These are phyloP conservation scores for Drosophila cardini DNA, from an alignment of 1,140 invertebrate species.

Conservation along the genomic window DNA sequence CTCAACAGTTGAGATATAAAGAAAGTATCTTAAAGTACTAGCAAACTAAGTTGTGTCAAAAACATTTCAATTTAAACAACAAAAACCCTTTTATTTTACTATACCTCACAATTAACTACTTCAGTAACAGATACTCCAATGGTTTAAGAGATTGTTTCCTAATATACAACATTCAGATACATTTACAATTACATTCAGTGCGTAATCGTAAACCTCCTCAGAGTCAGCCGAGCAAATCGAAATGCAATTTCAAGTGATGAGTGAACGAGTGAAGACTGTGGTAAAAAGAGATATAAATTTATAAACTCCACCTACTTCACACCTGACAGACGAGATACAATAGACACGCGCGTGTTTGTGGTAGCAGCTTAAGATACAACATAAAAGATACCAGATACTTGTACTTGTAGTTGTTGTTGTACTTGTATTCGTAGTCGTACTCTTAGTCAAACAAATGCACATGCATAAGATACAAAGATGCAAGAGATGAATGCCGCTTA, in stretches of 20 bases:
- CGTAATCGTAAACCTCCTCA: constrained; percentile 13
- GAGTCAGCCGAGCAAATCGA: constrained; percentile 35
- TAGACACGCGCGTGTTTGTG: constrained; percentile 17
- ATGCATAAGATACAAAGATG: constrained; percentile 34
- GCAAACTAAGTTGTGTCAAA: too few species aligned
- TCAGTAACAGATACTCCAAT: constrained; percentile 12
- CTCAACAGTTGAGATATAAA: neutral
- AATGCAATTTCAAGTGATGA: constrained; percentile 34
- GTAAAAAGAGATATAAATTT: neutral
- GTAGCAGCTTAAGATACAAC: constrained; percentile 25
- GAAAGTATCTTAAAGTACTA: too few species aligned
- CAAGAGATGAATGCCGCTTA: constrained; percentile 38
- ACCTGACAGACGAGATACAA: constrained; percentile 43
- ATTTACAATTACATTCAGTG: neutral
- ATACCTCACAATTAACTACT: too few species aligned
- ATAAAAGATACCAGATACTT: constrained; percentile 32
- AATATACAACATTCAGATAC: neutral
- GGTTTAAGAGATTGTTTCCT: constrained; percentile 7
- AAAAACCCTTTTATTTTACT: too few species aligned
- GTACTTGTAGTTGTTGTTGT: neutral
- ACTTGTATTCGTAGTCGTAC: neutral
- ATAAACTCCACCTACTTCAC: constrained; percentile 56
- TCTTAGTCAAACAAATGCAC: constrained; percentile 20
- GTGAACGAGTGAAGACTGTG: constrained; percentile 6
- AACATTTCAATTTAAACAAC: too few species aligned